Evolutionary conservation across 2,797 vertebrate species (phyloP).

Genomic region (Rousettus madagascariensis): DNA sequence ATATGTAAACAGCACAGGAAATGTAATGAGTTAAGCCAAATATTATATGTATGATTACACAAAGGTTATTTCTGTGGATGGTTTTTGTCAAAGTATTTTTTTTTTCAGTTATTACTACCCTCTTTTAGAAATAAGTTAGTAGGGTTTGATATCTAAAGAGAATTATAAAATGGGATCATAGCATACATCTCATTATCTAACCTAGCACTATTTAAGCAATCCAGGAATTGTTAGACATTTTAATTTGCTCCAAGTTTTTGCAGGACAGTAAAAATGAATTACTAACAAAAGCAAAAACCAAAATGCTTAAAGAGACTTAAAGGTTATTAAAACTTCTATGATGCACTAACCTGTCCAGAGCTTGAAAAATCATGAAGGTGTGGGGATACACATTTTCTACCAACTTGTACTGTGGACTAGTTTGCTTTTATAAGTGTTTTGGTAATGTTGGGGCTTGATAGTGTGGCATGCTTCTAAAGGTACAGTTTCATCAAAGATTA

Average conservation of each 20-base stretch:
- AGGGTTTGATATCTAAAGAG: background rate
- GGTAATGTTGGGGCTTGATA: background rate
- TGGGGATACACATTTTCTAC: background rate
- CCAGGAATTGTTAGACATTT: background rate
- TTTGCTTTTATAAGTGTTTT: slow-evolving; percentile 19
- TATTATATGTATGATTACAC: background rate
- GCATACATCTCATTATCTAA: background rate
- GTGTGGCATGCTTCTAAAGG: background rate
- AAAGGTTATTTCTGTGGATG: background rate
- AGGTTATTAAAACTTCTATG: background rate
- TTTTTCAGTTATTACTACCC: background rate
- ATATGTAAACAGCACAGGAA: background rate
- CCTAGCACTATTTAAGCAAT: background rate
- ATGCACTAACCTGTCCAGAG: background rate
- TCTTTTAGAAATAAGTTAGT: slow-evolving; percentile 4
- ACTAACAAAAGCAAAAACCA: background rate
- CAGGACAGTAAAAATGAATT: slow-evolving; percentile 13
- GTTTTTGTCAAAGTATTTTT: background rate
- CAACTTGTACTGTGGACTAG: background rate
- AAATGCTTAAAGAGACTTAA: slow-evolving; percentile 36
- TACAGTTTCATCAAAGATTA: background rate
- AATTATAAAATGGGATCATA: slow-evolving; percentile 3
- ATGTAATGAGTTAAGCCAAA: slow-evolving; percentile 14
- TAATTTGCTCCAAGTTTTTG: background rate
- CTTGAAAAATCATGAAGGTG: background rate